A percentile compares a stretch with the other conserved stretches of the same genome.
These are phyloP conservation scores for Sarcophaga rosellei DNA, from an alignment of 2,888 invertebrate genomes.

Conservation along the genomic window DNA sequence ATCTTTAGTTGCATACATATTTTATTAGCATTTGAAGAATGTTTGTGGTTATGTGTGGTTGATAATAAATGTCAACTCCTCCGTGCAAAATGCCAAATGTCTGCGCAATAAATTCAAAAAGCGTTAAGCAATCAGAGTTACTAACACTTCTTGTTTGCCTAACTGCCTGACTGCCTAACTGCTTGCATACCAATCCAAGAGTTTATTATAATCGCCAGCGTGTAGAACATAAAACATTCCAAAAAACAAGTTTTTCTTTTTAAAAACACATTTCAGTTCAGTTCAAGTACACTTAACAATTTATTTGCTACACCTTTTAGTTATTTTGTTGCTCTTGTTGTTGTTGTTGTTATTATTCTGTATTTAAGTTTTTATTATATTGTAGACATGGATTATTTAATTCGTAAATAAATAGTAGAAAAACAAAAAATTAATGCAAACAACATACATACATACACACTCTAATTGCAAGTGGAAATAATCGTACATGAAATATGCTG, in stretches of 20 bases:
- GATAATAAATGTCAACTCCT: constrained; percentile 39
- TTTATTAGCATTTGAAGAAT: not conserved
- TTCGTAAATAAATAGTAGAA: constrained; percentile 1
- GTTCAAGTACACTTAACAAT: constrained; percentile 61
- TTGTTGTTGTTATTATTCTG: constrained; percentile 3
- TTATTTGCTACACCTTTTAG: constrained; percentile 58
- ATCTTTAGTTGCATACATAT: not conserved
- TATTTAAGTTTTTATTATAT: constrained; percentile 26
- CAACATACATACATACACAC: constrained; percentile 2
- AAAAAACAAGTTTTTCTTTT: constrained; percentile 48
- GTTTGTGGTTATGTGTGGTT: not conserved
- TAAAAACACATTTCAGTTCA: constrained; percentile 35
- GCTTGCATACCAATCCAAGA: not conserved
- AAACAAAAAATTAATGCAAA: not conserved
- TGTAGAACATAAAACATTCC: constrained; percentile 56
- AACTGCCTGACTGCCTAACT: constrained; percentile 33
- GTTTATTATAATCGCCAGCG: not conserved
- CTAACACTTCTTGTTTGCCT: constrained; percentile 49
- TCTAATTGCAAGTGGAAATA: constrained; percentile 30
- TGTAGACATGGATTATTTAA: constrained; percentile 4
- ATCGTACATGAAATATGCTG: no score
- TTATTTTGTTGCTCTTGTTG: not conserved
- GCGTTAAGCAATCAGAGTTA: not conserved
- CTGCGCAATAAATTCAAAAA: constrained; percentile 16
- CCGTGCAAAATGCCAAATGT: constrained; percentile 43